Evolutionary conservation across 2,797 vertebrate genomes (phyloP), one percentile per base, ranked within the genome.

Genomic region (Choloepus didactylus): DNA sequence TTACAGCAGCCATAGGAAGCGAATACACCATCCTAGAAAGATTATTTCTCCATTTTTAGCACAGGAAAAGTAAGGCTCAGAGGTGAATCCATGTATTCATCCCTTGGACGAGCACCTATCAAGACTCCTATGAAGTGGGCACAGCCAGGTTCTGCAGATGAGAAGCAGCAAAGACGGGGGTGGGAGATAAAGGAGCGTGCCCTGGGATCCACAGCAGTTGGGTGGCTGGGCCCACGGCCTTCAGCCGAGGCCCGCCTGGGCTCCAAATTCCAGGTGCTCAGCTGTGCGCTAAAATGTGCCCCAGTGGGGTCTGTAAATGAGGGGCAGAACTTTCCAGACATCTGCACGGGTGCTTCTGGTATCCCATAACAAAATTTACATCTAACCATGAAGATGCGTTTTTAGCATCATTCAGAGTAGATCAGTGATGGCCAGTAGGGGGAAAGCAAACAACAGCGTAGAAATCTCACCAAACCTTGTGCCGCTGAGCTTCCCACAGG

Each of bases 241-340:
- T 18, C 18, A 3, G 19, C 18, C n/a, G 2, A 54, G 44, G 62
- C 31, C 46, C 0, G 5, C 5, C 6, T 60, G 9, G 38, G 38
- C 38, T 49, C 72, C 44, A 15, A 16, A 8, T 9, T 38, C 9
- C 31, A 0, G 5, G 46, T 7, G 66, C 67, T 64, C 46, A 12
- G 44, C 56, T 4, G 0, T 1, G 3, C 0, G 0, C 38, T 14
- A 2, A 54, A 56, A 29, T 10, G 21, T 41, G 49, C 41, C 56
- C 38, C 5, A 3, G 51, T 1, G 29, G n/a, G 27, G n/a, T 15
- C 62, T 72, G 12, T 38, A 46, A 21, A 21, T 9, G 21, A 19
- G 29, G 41, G 5, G 15, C 46, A 15, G 75, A 38, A 10, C 2
- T 70, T 51, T 72, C 18, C 62, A 44, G 64, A 35, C 9, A 1